Percentiles rank a stretch among this genome's conserved stretches.
These are phyloP conservation scores for Cataglyphis cursor DNA, from an alignment of 2,888 invertebrate species.

Conservation along the genomic window DNA sequence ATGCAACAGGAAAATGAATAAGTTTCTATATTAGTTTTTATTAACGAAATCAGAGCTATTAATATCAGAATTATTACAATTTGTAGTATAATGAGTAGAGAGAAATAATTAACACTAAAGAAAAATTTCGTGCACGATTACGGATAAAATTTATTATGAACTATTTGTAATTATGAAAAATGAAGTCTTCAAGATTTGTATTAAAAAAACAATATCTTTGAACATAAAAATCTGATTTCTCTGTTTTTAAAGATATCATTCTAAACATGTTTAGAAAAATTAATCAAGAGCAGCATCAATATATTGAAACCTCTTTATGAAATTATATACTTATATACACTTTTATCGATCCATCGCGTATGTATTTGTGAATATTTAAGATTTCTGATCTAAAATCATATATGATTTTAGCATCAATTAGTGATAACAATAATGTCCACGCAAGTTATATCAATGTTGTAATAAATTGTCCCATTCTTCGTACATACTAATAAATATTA, in stretches of 20 bases:
- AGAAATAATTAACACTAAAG: background rate
- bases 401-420: background rate
- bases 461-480: background rate
- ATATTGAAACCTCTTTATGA: too few relatives aligned
- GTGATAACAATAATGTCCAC: background rate
- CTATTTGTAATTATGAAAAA: background rate
- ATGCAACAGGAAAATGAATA: conserved; percentile 15
- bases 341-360: background rate
- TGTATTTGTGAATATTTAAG: background rate
- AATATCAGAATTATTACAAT: background rate
- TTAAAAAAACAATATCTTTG: background rate
- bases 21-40: background rate
- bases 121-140: background rate
- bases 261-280: background rate
- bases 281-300: too few relatives aligned
- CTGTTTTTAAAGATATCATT: background rate
- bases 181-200: background rate
- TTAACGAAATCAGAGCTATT: background rate
- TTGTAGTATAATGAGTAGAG: background rate
- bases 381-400: background rate
- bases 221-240: background rate
- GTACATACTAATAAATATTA: background rate
- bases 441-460: background rate
- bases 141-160: background rate
- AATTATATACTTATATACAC: too few relatives aligned